Evolutionary conservation across 2,888 invertebrate genomes (phyloP).

Genomic region (Griposia aprilina): DNA sequence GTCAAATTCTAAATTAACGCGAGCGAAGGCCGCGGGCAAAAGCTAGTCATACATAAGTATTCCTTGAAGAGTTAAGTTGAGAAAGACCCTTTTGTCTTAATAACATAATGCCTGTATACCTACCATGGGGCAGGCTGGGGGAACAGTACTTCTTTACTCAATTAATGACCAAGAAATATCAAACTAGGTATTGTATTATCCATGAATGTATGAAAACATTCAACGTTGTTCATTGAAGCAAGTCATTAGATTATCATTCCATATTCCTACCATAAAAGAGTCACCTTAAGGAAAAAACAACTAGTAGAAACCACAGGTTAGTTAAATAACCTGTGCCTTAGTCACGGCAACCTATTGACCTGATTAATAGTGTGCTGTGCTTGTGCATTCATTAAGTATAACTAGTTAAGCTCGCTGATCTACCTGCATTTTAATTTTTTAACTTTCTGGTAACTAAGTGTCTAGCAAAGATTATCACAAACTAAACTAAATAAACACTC

Average conservation of each 20-base stretch:
- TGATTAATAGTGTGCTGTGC: slow-evolving; percentile 2
- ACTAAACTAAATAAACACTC: no score
- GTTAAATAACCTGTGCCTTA: background rate
- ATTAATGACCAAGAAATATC: background rate
- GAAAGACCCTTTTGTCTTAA: no score
- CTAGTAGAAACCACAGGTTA: background rate
- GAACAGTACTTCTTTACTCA: background rate
- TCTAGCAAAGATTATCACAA: no score
- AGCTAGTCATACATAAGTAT: no score
- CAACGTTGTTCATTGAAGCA: slow-evolving; percentile 15
- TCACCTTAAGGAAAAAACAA: slow-evolving; percentile 26
- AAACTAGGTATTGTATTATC: background rate
- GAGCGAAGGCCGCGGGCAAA: no score
- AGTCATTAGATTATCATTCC: background rate
- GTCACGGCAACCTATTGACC: slow-evolving; percentile 31
- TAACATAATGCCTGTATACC: no score
- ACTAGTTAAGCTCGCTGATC: background rate
- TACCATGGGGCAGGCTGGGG: no score
- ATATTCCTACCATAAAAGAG: background rate
- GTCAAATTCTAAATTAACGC: no score
- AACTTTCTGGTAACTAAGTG: no score
- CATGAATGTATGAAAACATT: background rate
- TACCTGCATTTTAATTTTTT: background rate
- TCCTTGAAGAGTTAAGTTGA: no score
- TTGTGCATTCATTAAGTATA: slow-evolving; percentile 7